Evolutionary conservation across 1,140 invertebrate genomes (phyloP).

Genomic region (Dendroctonus ponderosae): DNA sequence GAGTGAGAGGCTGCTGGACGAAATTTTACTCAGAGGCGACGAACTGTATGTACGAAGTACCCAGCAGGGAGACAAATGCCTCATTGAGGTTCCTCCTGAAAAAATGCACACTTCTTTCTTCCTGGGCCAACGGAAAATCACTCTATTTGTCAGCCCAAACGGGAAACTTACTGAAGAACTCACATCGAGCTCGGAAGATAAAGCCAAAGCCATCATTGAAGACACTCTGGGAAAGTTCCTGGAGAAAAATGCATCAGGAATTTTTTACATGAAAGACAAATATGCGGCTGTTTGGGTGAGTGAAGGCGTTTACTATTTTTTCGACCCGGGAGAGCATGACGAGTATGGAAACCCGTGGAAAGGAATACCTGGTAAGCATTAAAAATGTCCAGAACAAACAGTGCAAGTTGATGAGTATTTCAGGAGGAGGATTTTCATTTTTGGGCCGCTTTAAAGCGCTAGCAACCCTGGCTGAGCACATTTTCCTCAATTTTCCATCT

Average conservation of each 20-base stretch:
- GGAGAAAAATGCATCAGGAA: slow-evolving; percentile 24
- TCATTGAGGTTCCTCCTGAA: slow-evolving; percentile 29
- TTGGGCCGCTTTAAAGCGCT: slow-evolving; percentile 33
- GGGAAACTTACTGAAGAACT: slow-evolving; percentile 15
- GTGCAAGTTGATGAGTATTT: slow-evolving; percentile 1
- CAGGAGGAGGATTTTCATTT: slow-evolving; percentile 35
- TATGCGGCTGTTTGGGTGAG: slow-evolving; percentile 37
- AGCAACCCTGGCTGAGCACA: slow-evolving; percentile 27
- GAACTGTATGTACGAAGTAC: slow-evolving; percentile 38
- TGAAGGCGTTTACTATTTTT: slow-evolving; percentile 40
- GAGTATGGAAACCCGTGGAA: slow-evolving; percentile 37
- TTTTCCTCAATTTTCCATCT: slow-evolving; percentile 27
- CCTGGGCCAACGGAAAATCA: slow-evolving; percentile 37
- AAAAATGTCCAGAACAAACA: slow-evolving; percentile 1
- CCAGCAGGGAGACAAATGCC: slow-evolving; percentile 33
- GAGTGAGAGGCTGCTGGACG: slow-evolving; percentile 37
- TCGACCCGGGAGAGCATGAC: slow-evolving; percentile 46
- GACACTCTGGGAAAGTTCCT: slow-evolving; percentile 38
- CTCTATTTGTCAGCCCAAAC: slow-evolving; percentile 28
- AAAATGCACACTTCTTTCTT: slow-evolving; percentile 38
- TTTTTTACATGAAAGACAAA: slow-evolving; percentile 31
- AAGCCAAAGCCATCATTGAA: slow-evolving; percentile 27
- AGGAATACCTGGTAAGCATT: slow-evolving; percentile 29
- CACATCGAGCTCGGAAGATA: slow-evolving; percentile 21
- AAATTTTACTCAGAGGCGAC: slow-evolving; percentile 42